Conservation (phyloP, 2,888 invertebrate genomes). For the Ochropacha duplaris region DNA sequence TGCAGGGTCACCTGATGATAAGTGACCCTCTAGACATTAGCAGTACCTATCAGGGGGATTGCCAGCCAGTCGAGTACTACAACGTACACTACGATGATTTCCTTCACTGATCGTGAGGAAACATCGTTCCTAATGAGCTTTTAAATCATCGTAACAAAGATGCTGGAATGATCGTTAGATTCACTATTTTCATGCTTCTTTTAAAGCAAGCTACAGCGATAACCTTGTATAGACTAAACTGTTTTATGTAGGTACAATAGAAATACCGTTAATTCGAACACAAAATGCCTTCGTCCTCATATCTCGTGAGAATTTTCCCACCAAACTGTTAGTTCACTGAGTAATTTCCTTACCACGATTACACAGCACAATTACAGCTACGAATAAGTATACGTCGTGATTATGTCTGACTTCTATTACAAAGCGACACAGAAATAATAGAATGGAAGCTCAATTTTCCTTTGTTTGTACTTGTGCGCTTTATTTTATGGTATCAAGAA, state of each 20-base stretch:
- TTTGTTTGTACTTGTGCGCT: background rate
- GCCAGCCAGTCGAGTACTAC: too few species aligned
- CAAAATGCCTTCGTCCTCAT: slow-evolving; percentile 19
- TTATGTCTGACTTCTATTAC: slow-evolving; percentile 11
- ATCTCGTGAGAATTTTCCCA: slow-evolving; percentile 50
- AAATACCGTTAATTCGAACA: slow-evolving; percentile 32
- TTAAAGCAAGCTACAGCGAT: background rate
- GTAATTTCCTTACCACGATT: slow-evolving; percentile 20
- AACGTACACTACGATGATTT: too few species aligned
- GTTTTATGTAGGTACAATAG: background rate
- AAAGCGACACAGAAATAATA: background rate
- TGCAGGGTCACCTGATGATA: too few species aligned
- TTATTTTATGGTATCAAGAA: background rate
- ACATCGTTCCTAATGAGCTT: too few species aligned
- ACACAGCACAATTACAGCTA: slow-evolving; percentile 31
- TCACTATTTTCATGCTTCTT: background rate
- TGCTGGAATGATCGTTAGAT: background rate
- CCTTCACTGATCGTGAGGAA: too few species aligned
- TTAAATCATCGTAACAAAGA: background rate
- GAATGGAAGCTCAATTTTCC: background rate
- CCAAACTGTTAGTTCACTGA: slow-evolving; percentile 20
- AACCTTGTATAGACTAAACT: background rate
- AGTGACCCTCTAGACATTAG: too few species aligned
- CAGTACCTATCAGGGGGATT: too few species aligned
- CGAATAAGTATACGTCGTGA: slow-evolving; percentile 25